Base-by-base conservation (phyloP, 2,888 invertebrate genomes). In the Hemicrepidius hirtus region DNA sequence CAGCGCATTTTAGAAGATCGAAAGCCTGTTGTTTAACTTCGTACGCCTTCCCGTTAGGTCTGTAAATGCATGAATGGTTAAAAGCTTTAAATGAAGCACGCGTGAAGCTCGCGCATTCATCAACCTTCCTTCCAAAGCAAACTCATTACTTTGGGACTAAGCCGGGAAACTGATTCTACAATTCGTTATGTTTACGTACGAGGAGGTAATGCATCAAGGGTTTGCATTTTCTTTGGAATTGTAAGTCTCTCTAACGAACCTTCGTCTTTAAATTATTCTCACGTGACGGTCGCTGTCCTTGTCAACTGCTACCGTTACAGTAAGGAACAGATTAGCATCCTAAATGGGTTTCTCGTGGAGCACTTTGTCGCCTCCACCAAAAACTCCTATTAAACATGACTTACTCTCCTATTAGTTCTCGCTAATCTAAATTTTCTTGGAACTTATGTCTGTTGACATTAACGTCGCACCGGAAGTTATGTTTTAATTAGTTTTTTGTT, bases 131-230 rank as follows among this genome's bases (percentile, higher is more conserved):
- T 81, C 77, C 74, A 81, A 81, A 82, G 81, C 83, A 83, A 82
- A 82, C 82, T 83, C 82, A 82, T 83, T 82, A 83, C 83, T 82
- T 82, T 81, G 74, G 81, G 77, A 77, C 82, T 80, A 79, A 82
- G 79, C 79, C 79, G 71, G 74, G 78, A 79, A 80, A 80, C 79
- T 78, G 82, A 79, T 82, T 81, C 82, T 81, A 81, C 81, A 81
- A 81, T 83, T 81, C 81, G 82, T 82, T 81, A 82, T 82, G 81
- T 83, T 76, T 80, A 80, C 82, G 81, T 80, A 80, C 79, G 80
- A 78, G 79, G 76, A 78, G 80, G 80, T 80, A 76, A 82, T 82
- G 81, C 81, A 81, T 81, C 81, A 81, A 80, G 80, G 80, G 81
- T 78, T 81, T 80, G 78, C 81, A 81, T 80, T 81, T 81, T 78